Conservation (phyloP, 2,113 vertebrate species). For the Nothoprocta pentlandii region DNA sequence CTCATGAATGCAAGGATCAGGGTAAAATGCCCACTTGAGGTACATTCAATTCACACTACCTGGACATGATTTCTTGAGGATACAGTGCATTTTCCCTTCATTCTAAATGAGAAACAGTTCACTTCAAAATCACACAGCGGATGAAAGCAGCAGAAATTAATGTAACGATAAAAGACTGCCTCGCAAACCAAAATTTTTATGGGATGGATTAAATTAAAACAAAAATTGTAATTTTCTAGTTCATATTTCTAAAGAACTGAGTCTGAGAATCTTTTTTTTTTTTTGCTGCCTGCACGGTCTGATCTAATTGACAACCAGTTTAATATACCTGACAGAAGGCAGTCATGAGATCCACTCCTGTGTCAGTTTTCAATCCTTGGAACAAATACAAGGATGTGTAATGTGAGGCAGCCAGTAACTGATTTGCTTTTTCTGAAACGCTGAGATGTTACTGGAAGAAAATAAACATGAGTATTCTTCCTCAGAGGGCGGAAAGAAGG, state of each 20-base stretch:
- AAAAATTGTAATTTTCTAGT: neutral
- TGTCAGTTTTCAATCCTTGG: conserved; percentile 26
- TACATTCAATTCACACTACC: neutral
- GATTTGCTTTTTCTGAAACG: conserved; percentile 42
- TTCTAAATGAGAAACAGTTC: neutral
- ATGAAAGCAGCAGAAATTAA: neutral
- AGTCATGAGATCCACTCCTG: conserved; percentile 10
- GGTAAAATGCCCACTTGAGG: neutral
- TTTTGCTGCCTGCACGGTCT: neutral
- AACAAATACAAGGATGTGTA: conserved; percentile 14
- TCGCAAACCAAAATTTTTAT: neutral
- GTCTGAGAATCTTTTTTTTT: neutral
- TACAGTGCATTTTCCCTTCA: neutral
- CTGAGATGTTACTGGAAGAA: neutral
- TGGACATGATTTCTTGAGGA: neutral
- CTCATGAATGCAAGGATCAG: neutral
- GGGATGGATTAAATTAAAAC: neutral
- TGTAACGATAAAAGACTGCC: neutral
- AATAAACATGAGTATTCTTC: conserved; percentile 2
- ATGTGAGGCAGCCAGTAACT: conserved; percentile 21
- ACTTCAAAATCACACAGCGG: neutral
- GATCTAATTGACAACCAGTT: conserved; percentile 3
- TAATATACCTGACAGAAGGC: conserved; percentile 26
- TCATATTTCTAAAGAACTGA: neutral
- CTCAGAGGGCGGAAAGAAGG: neutral